These are phyloP conservation scores for Plebejus melissa DNA, from an alignment of 2,888 invertebrate species.

Conservation along the genomic window DNA sequence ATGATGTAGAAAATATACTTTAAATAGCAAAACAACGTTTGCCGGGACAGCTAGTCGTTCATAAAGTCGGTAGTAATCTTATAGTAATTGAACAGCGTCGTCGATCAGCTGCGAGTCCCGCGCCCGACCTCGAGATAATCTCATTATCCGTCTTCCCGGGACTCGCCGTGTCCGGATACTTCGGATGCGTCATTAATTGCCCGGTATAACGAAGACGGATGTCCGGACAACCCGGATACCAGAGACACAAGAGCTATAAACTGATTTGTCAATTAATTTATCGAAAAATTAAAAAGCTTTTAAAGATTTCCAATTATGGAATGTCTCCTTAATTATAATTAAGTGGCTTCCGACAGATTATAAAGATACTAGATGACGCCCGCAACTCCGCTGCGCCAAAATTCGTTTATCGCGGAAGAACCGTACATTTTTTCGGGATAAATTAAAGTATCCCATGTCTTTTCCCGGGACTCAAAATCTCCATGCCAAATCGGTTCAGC, in stretches of 20 bases:
- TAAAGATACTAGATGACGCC: neutral
- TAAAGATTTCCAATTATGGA: neutral
- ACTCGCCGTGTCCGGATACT: neutral
- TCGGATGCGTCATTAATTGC: slow-evolving; percentile 8
- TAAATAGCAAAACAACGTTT: too few species aligned
- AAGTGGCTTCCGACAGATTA: neutral
- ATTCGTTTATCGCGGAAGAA: too few species aligned
- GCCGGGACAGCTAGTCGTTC: neutral
- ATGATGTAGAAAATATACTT: too few species aligned
- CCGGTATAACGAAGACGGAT: neutral
- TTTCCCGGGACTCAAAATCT: too few species aligned
- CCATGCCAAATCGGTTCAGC: too few species aligned
- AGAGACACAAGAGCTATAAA: neutral
- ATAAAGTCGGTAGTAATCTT: neutral
- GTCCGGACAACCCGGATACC: neutral
- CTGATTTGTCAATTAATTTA: slow-evolving; percentile 6
- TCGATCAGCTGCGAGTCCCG: neutral
- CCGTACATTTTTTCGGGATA: too few species aligned
- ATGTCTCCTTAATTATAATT: neutral
- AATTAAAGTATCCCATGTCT: too few species aligned
- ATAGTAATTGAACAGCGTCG: neutral
- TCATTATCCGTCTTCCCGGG: slow-evolving; percentile 2
- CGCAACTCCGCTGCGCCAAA: too few species aligned
- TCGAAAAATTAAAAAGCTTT: slow-evolving; percentile 13
- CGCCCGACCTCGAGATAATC: slow-evolving; percentile 5